These are phyloP conservation scores for Calidris pygmaea DNA, from an alignment of 2,113 vertebrate genomes.

Conservation along the genomic window DNA sequence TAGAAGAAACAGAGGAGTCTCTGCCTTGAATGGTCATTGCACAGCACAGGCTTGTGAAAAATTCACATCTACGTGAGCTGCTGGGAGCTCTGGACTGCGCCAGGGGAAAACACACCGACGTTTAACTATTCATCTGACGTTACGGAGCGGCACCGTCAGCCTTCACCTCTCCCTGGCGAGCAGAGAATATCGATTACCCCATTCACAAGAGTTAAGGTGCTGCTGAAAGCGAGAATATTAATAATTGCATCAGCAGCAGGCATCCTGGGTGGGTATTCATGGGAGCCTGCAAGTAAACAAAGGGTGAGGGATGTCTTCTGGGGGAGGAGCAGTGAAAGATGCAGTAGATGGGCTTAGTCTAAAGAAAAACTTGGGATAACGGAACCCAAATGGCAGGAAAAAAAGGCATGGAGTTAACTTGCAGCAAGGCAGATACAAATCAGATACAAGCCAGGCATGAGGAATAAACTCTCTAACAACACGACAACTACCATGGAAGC, in stretches of 20 bases:
- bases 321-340: background rate
- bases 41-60: conserved; percentile 22
- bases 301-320: background rate
- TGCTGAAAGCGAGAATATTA: background rate
- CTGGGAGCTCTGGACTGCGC: background rate
- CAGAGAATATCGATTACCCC: background rate
- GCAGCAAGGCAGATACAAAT: background rate
- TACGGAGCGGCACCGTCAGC: background rate
- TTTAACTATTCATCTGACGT: background rate
- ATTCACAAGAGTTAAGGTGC: background rate
- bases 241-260: background rate
- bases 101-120: background rate
- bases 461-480: background rate
- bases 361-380: background rate
- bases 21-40: conserved; percentile 20
- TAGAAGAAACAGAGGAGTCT: conserved; percentile 27
- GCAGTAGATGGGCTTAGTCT: background rate
- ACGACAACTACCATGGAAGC: background rate
- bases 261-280: background rate
- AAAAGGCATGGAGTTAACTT: background rate
- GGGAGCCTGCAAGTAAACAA: background rate
- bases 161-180: background rate
- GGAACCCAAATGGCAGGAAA: background rate
- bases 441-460: background rate
- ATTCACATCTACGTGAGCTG: background rate